Conservation (phyloP, 2,888 invertebrate species). For the Drosophila flavopinicola region DNA sequence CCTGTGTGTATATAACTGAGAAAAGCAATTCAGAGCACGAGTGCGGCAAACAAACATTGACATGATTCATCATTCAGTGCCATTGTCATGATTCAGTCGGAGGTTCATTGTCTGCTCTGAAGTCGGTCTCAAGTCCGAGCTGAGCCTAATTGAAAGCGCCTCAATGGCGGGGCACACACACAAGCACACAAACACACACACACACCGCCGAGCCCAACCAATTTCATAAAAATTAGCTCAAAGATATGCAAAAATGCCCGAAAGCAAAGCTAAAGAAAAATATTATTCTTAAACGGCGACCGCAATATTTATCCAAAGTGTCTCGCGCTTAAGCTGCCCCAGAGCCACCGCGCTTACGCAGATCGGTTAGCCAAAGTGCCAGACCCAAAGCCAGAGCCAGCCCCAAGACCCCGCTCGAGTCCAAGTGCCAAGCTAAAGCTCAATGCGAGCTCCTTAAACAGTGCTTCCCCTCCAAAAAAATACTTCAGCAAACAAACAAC, state of each 20-base stretch:
- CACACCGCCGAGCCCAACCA: slow-evolving; percentile 32
- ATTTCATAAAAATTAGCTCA: slow-evolving; percentile 72
- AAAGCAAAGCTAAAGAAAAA: slow-evolving; percentile 61
- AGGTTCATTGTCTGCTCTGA: slow-evolving; percentile 56
- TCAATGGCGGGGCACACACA: slow-evolving; percentile 34
- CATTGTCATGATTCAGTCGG: slow-evolving; percentile 51
- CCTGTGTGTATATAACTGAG: slow-evolving; percentile 18
- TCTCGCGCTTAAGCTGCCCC: slow-evolving; percentile 60
- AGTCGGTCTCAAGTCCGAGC: slow-evolving; percentile 54
- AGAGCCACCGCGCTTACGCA: slow-evolving; percentile 76
- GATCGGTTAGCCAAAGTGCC: slow-evolving; percentile 28
- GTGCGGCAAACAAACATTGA: slow-evolving; percentile 53
- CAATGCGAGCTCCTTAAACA: slow-evolving; percentile 33
- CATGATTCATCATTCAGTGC: slow-evolving; percentile 58
- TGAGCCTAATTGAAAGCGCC: slow-evolving; percentile 69
- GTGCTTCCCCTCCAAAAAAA: slow-evolving; percentile 26
- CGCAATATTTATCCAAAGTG: slow-evolving; percentile 69
- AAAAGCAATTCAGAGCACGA: slow-evolving; percentile 72
- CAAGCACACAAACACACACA: background rate
- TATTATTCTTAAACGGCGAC: slow-evolving; percentile 68
- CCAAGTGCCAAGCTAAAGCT: slow-evolving; percentile 31
- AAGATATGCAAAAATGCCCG: slow-evolving; percentile 60
- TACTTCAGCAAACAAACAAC: slow-evolving; percentile 39
- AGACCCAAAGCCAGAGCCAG: background rate
- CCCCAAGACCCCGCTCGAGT: too few species aligned